Evolutionary conservation across 2,888 invertebrate species (phyloP).

Genomic region (Lumbricus terrestris): DNA sequence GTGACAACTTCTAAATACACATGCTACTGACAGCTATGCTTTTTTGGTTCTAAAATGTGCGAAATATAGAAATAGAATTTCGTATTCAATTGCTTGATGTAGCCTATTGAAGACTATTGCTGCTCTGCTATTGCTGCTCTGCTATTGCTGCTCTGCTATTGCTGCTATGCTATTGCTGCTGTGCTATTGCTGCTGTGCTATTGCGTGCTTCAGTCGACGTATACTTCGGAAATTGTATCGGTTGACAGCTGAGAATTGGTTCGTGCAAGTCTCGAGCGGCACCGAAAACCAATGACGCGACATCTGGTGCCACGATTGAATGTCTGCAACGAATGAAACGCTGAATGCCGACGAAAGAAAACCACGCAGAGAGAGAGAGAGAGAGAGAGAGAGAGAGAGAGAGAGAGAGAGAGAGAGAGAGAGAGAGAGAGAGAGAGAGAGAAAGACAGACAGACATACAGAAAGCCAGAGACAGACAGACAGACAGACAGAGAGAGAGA

Average conservation of each 20-base stretch:
- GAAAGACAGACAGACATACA: too few relatives aligned
- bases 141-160: too few relatives aligned
- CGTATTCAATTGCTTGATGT: not conserved
- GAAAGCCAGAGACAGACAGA: not conserved
- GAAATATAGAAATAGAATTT: not conserved
- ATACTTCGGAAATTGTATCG: not conserved
- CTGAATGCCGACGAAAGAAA: not conserved
- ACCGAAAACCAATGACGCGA: not conserved
- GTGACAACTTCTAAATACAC: not conserved
- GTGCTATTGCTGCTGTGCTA: not conserved
- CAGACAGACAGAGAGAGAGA: not conserved
- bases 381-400: too few relatives aligned
- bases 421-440: too few relatives aligned
- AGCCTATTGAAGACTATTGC: too few relatives aligned
- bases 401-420: too few relatives aligned
- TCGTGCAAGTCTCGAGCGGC: not conserved
- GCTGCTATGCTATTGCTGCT: too few relatives aligned
- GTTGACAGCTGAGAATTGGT: not conserved
- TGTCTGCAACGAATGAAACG: not conserved
- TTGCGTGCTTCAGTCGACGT: not conserved
- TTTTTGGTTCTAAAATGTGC: not conserved
- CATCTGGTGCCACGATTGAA: not conserved
- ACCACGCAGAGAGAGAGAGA: not conserved
- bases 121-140: too few relatives aligned
- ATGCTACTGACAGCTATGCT: not conserved